These are phyloP conservation scores for Chloroclystis v-ata DNA, from an alignment of 2,888 invertebrate species.

Conservation along the genomic window DNA sequence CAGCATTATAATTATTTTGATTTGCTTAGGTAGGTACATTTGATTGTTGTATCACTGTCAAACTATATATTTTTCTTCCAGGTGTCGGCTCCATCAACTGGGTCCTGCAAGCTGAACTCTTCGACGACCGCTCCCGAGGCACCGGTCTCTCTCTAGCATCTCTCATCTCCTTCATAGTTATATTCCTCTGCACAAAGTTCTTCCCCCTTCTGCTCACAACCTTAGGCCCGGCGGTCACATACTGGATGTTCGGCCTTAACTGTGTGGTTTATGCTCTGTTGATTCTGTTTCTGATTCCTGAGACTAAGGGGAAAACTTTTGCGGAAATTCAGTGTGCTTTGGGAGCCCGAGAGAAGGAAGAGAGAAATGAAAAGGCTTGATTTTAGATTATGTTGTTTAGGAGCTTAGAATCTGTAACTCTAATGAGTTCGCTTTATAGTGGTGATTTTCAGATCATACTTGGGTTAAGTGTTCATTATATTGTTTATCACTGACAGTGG, in stretches of 20 bases:
- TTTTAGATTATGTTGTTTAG: too few relatives aligned
- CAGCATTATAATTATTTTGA: too few relatives aligned
- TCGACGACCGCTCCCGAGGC: slow-evolving; percentile 45
- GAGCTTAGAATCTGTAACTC: too few relatives aligned
- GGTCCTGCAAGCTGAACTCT: slow-evolving; percentile 48
- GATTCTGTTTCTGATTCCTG: slow-evolving; percentile 46
- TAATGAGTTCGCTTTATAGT: too few relatives aligned
- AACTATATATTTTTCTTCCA: slow-evolving; percentile 27
- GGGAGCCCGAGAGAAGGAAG: slow-evolving; percentile 15
- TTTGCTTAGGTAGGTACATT: too few relatives aligned
- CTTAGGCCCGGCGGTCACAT: slow-evolving; percentile 44
- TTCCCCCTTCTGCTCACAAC: slow-evolving; percentile 37
- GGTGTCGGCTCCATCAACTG: slow-evolving; percentile 51
- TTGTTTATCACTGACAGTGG: too few relatives aligned
- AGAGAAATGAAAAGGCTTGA: background rate
- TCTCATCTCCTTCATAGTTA: slow-evolving; percentile 22
- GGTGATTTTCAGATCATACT: too few relatives aligned
- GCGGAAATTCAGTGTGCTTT: slow-evolving; percentile 51
- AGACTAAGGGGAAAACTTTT: slow-evolving; percentile 60
- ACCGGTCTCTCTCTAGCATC: slow-evolving; percentile 37
- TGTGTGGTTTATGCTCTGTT: slow-evolving; percentile 37
- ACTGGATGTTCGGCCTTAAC: slow-evolving; percentile 43
- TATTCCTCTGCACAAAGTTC: slow-evolving; percentile 45
- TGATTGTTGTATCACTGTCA: too few relatives aligned
- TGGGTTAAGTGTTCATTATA: too few relatives aligned